These are phyloP conservation scores for Fragum sueziense DNA, from an alignment of 2,888 invertebrate genomes.

Conservation along the genomic window DNA sequence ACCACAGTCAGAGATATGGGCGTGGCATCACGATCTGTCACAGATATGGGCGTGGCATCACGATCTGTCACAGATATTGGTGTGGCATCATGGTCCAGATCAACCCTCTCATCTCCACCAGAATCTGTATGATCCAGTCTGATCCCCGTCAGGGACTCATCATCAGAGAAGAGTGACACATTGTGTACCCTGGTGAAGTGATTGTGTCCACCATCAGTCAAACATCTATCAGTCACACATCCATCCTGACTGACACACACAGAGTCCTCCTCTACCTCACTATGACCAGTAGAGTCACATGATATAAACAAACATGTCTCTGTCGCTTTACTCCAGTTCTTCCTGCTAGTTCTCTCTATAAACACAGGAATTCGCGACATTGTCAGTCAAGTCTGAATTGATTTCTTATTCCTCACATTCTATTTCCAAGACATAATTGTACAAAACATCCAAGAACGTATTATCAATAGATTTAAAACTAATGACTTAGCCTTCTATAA, in stretches of 20 bases:
- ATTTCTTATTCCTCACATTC: too few relatives aligned
- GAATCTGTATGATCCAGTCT: not conserved
- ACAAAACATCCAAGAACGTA: too few relatives aligned
- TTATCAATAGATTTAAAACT: too few relatives aligned
- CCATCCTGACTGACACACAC: not conserved
- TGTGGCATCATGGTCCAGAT: not conserved
- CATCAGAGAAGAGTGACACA: not conserved
- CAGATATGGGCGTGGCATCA: constrained; percentile 26
- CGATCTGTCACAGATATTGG: constrained; percentile 16
- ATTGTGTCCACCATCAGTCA: not conserved
- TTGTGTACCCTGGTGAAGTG: not conserved
- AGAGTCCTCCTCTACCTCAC: constrained; percentile 11
- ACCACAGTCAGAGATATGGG: constrained; percentile 43
- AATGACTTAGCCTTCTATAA: too few relatives aligned
- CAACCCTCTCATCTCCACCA: not conserved
- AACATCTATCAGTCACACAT: too few relatives aligned
- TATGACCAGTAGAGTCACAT: constrained; percentile 38
- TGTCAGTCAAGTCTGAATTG: too few relatives aligned
- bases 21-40: not conserved
- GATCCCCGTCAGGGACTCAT: not conserved
- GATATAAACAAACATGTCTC: constrained; percentile 57
- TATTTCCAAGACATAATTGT: too few relatives aligned
- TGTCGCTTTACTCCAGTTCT: constrained; percentile 41
- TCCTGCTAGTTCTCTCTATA: constrained; percentile 49
- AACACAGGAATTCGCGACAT: constrained; percentile 60